Conservation (phyloP, 2,888 invertebrate genomes). For the Graphium colonna region DNA sequence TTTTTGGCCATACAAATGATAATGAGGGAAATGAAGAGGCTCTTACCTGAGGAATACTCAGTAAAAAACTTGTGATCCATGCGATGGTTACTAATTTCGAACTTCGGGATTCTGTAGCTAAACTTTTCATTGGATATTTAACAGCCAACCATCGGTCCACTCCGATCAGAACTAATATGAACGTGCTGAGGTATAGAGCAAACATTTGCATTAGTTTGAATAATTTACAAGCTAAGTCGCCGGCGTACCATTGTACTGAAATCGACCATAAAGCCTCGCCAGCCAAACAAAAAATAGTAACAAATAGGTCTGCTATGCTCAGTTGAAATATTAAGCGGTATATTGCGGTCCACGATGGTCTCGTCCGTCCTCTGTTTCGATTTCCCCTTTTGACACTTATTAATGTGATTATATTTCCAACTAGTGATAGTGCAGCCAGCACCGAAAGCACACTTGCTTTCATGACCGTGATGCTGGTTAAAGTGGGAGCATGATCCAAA, state of each 20-base stretch:
- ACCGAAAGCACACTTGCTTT: constrained; percentile 84
- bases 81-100: constrained; percentile 83
- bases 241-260: constrained; percentile 90
- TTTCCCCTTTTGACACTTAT: constrained; percentile 86
- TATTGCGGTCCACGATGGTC: constrained; percentile 84
- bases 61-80: constrained; percentile 86
- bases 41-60: constrained; percentile 90
- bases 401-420: constrained; percentile 88
- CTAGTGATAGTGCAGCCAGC: constrained; percentile 86
- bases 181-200: constrained; percentile 90
- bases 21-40: constrained; percentile 3
- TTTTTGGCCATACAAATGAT: no score
- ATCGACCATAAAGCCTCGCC: constrained; percentile 91
- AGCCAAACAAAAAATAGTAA: constrained; percentile 89
- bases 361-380: constrained; percentile 73
- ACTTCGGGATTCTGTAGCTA: constrained; percentile 84
- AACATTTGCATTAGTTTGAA: constrained; percentile 92
- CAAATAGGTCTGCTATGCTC: constrained; percentile 90
- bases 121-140: constrained; percentile 87
- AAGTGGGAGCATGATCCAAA: constrained; percentile 84
- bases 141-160: constrained; percentile 90
- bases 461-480: constrained; percentile 82
- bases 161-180: constrained; percentile 89
- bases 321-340: constrained; percentile 90
- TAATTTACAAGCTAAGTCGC: constrained; percentile 87